These are phyloP conservation scores for Chroicocephalus ridibundus DNA, from an alignment of 2,113 vertebrate species.

Conservation along the genomic window DNA sequence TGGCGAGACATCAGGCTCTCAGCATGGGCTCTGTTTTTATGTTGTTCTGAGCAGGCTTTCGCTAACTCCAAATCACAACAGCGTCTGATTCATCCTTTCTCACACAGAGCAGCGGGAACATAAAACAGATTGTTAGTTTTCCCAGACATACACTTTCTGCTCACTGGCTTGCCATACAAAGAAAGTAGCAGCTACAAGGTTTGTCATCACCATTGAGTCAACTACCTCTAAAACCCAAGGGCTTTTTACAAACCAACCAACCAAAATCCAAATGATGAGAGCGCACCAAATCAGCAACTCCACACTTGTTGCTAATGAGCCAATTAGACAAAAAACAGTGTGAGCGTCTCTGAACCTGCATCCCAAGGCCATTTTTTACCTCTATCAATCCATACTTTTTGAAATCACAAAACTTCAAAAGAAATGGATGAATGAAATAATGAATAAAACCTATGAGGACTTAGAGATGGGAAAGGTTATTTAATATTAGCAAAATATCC, in stretches of 20 bases:
- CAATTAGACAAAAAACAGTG: neutral
- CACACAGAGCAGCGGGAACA: neutral
- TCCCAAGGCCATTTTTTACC: neutral
- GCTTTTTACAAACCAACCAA: neutral
- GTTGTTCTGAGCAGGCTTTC: neutral
- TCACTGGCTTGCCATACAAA: neutral
- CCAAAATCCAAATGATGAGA: neutral
- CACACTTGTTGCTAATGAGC: neutral
- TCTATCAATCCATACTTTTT: neutral
- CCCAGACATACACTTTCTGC: neutral
- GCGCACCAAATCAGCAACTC: neutral
- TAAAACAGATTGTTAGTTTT: neutral
- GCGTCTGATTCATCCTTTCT: neutral
- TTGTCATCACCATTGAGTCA: neutral
- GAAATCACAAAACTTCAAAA: neutral
- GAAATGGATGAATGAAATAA: neutral
- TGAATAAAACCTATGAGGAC: neutral
- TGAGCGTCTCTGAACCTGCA: neutral
- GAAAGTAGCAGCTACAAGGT: neutral
- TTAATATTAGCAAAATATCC: neutral
- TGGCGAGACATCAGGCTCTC: neutral
- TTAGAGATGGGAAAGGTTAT: neutral
- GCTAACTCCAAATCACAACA: neutral
- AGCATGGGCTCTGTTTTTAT: fast-evolving
- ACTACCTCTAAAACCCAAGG: neutral